Evolutionary conservation across 2,888 invertebrate genomes (phyloP), one percentile per base, ranked within the genome.

Genomic region (Phymatocera aterrima): DNA sequence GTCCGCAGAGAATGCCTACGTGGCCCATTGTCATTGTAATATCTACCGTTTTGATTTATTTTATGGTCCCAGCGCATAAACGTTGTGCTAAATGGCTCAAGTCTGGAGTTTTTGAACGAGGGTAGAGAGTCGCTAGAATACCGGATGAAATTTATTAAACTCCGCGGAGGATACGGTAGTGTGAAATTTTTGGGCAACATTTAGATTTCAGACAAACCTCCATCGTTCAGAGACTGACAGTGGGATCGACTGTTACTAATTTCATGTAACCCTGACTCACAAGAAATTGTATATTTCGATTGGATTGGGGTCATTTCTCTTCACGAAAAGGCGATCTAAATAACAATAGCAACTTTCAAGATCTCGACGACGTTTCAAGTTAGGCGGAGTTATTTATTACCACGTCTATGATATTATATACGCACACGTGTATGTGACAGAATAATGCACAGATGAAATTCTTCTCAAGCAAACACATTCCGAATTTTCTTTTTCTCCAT

Each of bases 11-110:
- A 83, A 83, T 72, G 78, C 82, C 83, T 83, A 80, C 84, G 83
- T 81, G 81, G 79, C 70, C 84, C 83, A 86, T 88, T 88, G 88
- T 87, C 85, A 87, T 88, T 88, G 80, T 87, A 87, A 88, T 85
- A 83, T 84, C 82, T 83, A 81, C 80, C 81, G 83, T 86, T 86
- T 86, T 88, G 87, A 87, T 88, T 87, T 86, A 87, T 88, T 85
- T 86, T 83, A 85, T 83, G 85, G 84, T 84, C 82, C 84, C 83
- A 82, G 81, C 84, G 84, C 84, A 85, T 82, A 82, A 82, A 82
- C 80, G 81, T 81, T 80, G 80, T 72, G 82, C 83, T 84, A 83
- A 83, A 68, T 68, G 68, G 68, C 46, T 68, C 28, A 68, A 43
- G 68, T 46, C 68, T 18, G 43, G 43, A 68, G n/a, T n/a, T n/a